Percentiles rank a stretch among this genome's conserved stretches.
phyloP scores from a whole-genome alignment of 2,888 invertebrate genomes.

The Omphaloscelis lunosa region DNA sequence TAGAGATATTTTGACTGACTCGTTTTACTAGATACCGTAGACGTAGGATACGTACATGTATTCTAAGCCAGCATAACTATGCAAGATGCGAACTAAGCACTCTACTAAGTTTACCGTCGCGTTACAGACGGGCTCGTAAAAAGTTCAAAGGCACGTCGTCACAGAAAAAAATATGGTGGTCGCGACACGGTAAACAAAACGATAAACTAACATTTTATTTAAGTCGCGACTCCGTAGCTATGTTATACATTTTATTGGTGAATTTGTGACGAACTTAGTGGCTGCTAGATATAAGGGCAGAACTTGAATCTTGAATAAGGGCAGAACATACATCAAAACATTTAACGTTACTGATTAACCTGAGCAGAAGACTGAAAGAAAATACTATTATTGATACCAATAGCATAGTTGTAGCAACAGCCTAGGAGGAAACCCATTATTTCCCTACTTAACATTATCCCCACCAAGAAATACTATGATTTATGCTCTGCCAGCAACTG shows the following conservation, averaged over 20 bases:
- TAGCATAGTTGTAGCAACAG: not conserved
- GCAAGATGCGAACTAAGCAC: constrained; percentile 52
- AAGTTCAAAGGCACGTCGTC: constrained; percentile 73
- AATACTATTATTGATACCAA: not conserved
- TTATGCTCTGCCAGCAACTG: not conserved
- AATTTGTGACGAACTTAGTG: constrained; percentile 17
- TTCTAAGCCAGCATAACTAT: constrained; percentile 12
- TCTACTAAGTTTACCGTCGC: constrained; percentile 63
- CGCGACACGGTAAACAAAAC: constrained; percentile 84
- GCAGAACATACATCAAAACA: not conserved
- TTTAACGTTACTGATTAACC: constrained; percentile 1
- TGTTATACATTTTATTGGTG: constrained; percentile 58
- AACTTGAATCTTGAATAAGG: not conserved
- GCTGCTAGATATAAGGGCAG: not conserved
- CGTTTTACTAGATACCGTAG: constrained; percentile 7
- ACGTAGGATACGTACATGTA: constrained; percentile 6
- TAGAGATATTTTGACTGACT: not conserved
- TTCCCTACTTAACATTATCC: not conserved
- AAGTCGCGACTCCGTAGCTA: constrained; percentile 68
- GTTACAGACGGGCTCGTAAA: constrained; percentile 74
- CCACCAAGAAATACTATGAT: not conserved
- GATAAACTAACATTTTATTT: constrained; percentile 82
- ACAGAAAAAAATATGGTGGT: constrained; percentile 75
- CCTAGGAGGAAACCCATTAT: not conserved
- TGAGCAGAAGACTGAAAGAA: not conserved